Evolutionary conservation across 1,140 invertebrate genomes (phyloP).

Genomic region (Philopotamus ludificatus): DNA sequence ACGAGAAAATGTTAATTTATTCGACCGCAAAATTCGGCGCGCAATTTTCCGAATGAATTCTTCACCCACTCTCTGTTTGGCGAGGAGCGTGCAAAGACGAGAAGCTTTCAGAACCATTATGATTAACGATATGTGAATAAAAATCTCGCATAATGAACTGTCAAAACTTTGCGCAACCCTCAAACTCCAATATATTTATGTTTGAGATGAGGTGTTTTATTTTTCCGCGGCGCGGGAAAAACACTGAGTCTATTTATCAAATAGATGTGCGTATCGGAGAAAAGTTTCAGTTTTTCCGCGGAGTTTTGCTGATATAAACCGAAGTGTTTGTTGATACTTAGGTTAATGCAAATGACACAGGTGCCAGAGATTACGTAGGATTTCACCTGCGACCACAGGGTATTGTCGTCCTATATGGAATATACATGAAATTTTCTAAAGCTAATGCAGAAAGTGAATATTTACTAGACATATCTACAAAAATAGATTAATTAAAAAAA

Average conservation of each 20-base stretch:
- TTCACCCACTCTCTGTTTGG: background rate
- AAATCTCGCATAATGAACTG: slow-evolving; percentile 20
- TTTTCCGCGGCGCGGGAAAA: background rate
- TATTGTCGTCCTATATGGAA: no score
- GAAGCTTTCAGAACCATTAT: background rate
- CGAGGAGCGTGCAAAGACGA: background rate
- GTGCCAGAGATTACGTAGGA: no score
- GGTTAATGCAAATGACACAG: no score
- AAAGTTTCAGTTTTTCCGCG: no score
- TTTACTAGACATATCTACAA: no score
- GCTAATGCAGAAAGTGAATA: no score
- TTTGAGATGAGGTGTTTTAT: no score
- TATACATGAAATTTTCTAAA: no score
- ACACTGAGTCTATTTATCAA: background rate
- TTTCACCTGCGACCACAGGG: no score
- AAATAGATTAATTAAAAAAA: no score
- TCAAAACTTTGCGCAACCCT: slow-evolving; percentile 4
- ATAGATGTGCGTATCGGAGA: background rate
- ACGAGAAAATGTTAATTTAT: background rate
- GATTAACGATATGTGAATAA: slow-evolving; percentile 18
- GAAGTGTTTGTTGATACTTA: no score
- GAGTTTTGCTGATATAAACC: no score
- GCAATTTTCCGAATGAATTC: background rate
- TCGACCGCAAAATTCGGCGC: background rate
- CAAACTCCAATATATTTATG: background rate